Evolutionary conservation across 2,113 vertebrate species (phyloP).

Genomic region (Etheostoma spectabile): DNA sequence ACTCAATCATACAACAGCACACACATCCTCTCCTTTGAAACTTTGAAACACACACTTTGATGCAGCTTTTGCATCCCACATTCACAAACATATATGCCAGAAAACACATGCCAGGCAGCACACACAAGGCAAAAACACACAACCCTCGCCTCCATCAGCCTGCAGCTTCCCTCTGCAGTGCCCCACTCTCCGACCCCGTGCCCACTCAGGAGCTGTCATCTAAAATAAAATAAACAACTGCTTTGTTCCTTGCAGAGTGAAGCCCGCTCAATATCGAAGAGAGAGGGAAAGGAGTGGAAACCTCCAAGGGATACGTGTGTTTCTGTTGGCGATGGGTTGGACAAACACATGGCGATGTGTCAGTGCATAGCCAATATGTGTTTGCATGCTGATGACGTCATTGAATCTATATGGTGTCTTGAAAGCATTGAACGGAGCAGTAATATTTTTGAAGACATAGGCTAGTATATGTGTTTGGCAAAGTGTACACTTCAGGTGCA

Average conservation of each 20-base stretch:
- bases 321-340: constrained; percentile 6
- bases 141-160: neutral
- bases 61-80: neutral
- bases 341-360: neutral
- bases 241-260: constrained; percentile 45
- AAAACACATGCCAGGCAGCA: neutral
- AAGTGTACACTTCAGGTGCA: too few species aligned
- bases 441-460: neutral
- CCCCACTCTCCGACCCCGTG: constrained; percentile 41
- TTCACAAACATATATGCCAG: too few species aligned
- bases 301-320: constrained; percentile 2
- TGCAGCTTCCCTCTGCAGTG: constrained; percentile 38
- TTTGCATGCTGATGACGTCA: neutral
- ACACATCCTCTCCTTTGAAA: neutral
- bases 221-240: constrained; percentile 58
- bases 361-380: neutral
- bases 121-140: neutral
- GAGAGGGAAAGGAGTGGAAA: constrained; percentile 15
- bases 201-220: constrained; percentile 60
- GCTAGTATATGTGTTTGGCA: too few species aligned
- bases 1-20: neutral
- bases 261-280: constrained; percentile 1
- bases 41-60: neutral
- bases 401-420: neutral
- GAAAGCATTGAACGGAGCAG: neutral